Percentiles rank a stretch among this genome's conserved stretches.
Conservation (phyloP, 2,797 vertebrate genomes). For the Rhadinocentrus ornatus region DNA sequence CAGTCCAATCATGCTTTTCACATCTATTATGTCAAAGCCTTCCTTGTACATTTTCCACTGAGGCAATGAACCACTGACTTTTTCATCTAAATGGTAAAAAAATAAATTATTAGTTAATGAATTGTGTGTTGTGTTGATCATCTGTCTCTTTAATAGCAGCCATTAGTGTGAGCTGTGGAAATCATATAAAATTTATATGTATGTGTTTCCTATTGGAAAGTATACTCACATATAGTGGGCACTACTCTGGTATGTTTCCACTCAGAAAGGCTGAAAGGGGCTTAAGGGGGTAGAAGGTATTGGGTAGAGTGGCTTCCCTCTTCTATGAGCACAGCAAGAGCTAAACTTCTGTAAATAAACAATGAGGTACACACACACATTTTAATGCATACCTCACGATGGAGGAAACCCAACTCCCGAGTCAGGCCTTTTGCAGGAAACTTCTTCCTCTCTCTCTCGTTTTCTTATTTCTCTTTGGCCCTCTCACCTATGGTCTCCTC, state of each 20-base stretch:
- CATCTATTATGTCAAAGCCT: conserved; percentile 69
- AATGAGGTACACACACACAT: conserved; percentile 47
- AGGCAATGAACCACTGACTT: conserved; percentile 84
- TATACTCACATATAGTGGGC: conserved; percentile 34
- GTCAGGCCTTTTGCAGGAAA: conserved; percentile 69
- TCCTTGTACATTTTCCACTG: conserved; percentile 78
- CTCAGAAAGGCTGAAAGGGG: conserved; percentile 43
- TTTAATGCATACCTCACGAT: conserved; percentile 55
- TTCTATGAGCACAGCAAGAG: conserved; percentile 49
- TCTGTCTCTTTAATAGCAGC: conserved; percentile 51
- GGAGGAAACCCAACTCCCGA: conserved; percentile 70
- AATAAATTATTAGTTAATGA: conserved; percentile 86
- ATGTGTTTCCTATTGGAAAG: conserved; percentile 48
- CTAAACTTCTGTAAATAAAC: conserved; percentile 78
- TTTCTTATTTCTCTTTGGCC: neutral
- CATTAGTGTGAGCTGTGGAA: conserved; percentile 36
- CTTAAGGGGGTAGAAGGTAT: conserved; percentile 9
- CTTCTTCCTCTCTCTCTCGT: conserved; percentile 35
- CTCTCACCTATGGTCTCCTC: conserved; percentile 51
- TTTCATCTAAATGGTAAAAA: conserved; percentile 82
- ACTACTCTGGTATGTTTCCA: conserved; percentile 61
- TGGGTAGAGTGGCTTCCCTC: conserved; percentile 31
- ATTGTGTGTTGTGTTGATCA: conserved; percentile 61
- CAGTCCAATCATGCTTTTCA: conserved; percentile 46
- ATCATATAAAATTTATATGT: conserved; percentile 40